Percentiles rank a stretch among this genome's conserved stretches.
phyloP scores from a whole-genome alignment of 1,140 invertebrate genomes.

The Augochlora pura region DNA sequence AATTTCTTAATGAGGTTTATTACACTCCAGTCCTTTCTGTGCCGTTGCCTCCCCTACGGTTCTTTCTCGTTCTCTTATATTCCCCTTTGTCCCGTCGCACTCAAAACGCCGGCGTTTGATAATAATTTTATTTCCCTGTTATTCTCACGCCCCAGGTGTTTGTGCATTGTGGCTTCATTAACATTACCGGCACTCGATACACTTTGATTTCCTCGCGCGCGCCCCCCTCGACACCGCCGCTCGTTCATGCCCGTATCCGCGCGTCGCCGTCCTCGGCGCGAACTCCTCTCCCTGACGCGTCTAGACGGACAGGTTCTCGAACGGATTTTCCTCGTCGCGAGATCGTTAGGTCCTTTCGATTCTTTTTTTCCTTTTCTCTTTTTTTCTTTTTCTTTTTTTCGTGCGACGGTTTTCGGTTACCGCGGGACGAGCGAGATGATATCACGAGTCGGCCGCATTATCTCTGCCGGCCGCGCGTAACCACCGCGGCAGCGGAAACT shows the following conservation, averaged over 20 bases:
- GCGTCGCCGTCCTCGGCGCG: too few relatives aligned
- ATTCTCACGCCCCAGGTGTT: constrained; percentile 46
- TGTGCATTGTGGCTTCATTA: constrained; percentile 42
- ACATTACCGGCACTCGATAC: constrained; percentile 41
- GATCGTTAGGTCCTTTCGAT: too few relatives aligned
- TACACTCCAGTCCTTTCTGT: constrained; percentile 35
- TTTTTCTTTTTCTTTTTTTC: too few relatives aligned
- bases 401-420: too few relatives aligned
- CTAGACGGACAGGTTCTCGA: too few relatives aligned
- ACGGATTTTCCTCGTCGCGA: too few relatives aligned
- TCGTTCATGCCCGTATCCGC: too few relatives aligned
- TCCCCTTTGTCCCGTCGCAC: constrained; percentile 35
- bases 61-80: background rate
- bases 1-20: constrained; percentile 59
- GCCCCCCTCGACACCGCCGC: too few relatives aligned
- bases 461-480: constrained; percentile 11
- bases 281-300: too few relatives aligned
- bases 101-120: constrained; percentile 43
- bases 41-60: background rate
- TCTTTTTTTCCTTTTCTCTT: too few relatives aligned
- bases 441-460: constrained; percentile 1
- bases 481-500: constrained; percentile 32
- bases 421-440: background rate
- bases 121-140: constrained; percentile 50
- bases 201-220: background rate